Conservation (phyloP, 2,888 invertebrate species). For the Orthonychiurus folsomi region DNA sequence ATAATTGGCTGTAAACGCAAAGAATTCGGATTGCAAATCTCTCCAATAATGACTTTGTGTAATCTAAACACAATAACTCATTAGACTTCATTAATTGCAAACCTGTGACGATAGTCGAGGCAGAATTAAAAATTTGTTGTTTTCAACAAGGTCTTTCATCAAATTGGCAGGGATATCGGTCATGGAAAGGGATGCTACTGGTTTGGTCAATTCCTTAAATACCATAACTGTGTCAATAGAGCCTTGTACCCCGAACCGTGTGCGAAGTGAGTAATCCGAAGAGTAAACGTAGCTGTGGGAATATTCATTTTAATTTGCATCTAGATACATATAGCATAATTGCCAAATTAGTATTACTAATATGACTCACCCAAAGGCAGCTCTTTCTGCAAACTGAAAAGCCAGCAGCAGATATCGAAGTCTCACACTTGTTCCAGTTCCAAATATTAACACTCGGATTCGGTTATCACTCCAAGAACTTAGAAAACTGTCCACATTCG, state of each 20-base stretch:
- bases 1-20: slow-evolving; percentile 43
- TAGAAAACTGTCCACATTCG: slow-evolving; percentile 66
- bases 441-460: slow-evolving; percentile 77
- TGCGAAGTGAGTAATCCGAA: slow-evolving; percentile 51
- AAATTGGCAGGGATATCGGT: slow-evolving; percentile 80
- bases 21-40: not conserved
- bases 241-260: slow-evolving; percentile 62
- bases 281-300: slow-evolving; percentile 24
- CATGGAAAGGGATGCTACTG: slow-evolving; percentile 80
- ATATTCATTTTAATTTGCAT: slow-evolving; percentile 10
- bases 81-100: not conserved
- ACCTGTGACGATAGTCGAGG: slow-evolving; percentile 89
- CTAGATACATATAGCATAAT: slow-evolving; percentile 4
- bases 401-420: slow-evolving; percentile 81
- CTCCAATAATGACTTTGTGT: not conserved
- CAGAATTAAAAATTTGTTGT: slow-evolving; percentile 77
- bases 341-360: not conserved
- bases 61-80: not conserved
- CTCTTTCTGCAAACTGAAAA: slow-evolving; percentile 72
- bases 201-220: slow-evolving; percentile 74
- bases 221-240: slow-evolving; percentile 72
- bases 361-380: slow-evolving; percentile 69
- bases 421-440: slow-evolving; percentile 51
- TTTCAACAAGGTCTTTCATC: slow-evolving; percentile 75
- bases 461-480: slow-evolving; percentile 85